Evolutionary conservation across 2,888 invertebrate genomes (phyloP), one percentile per base, ranked within the genome.

Genomic region (Philhelius pedissequus): DNA sequence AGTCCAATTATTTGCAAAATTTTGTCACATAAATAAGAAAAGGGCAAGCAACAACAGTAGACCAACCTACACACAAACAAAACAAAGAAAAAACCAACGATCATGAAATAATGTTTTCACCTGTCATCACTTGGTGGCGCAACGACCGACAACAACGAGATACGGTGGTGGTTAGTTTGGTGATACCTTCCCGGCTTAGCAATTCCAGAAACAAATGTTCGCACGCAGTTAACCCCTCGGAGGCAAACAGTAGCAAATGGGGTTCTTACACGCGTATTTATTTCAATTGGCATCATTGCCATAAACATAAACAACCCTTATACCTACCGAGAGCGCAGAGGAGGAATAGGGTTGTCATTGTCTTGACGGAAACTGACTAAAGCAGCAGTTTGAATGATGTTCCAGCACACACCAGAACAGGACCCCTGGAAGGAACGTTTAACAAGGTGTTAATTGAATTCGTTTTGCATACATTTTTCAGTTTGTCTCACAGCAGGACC

Each of bases 21-120:
- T 90, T 90, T 91, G 90, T 90, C 90, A 91, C 90, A 90, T 90
- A 91, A 90, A 91, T 91, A 90, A 91, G 90, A 89, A 89, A 88
- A 86, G 86, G 48, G 60, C 56, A 69, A 54, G 52, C 52, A 68
- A 22, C 13, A 9, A 45, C 27, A 45, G 60, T n/a, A 48, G n/a
- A n/a, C n/a, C n/a, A n/a, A n/a, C n/a, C n/a, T n/a, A n/a, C n/a
- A n/a, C 22, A 62, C n/a, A 62, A 45, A n/a, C 18, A 50, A 40
- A 30, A 13, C 40, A 40, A 32, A 32, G 4, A 13, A 56, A 18
- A 62, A 62, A 0, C 22, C 27, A 13, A 32, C 25, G 11, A 64
- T 45, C 32, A 22, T 22, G 40, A 30, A 78, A 45, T 74, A 75
- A 58, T 75, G 66, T 70, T 80, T 80, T 76, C 80, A 84, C 84